Evolutionary conservation across 2,888 invertebrate species (phyloP), one percentile per base, ranked within the genome.

Genomic region (Agrilus biguttatus): DNA sequence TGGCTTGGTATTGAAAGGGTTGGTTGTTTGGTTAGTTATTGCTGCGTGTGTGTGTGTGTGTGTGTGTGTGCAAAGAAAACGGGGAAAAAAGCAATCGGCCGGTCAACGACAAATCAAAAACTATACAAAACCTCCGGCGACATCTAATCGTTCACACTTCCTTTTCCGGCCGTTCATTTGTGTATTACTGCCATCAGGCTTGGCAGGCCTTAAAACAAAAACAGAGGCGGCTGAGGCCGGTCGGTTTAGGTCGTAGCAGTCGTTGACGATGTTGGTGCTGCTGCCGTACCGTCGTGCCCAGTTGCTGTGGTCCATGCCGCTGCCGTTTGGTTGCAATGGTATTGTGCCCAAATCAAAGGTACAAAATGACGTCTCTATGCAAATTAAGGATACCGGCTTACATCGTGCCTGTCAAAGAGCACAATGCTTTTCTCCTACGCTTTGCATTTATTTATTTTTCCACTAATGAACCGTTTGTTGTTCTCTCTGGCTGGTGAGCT

Each of bases 111-210:
- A 28, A 28, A 28, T 28, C 28, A 28, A 28, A 28, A 28, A 28
- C 28, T 28, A 28, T 28, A 46, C 41, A 46, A 46, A 45, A 42
- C 42, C 42, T 42, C 43, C 39, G 40, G 41, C 49, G 53, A 52
- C 51, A 50, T 52, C 53, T 54, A 55, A 55, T 55, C 55, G 50
- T 48, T 52, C 52, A 52, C 51, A 51, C 53, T 50, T 55, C 55
- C 55, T 49, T 48, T 55, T 55, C 54, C 55, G 52, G 39, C 46
- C 28, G 28, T 28, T 28, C 28, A 28, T 28, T 28, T 28, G 28
- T 28, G 28, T 28, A 28, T 10, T 10, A 28, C 28, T 10, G 10
- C 28, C 28, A 28, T 28, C 28, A 28, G 28, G 28, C 28, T 28
- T 28, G 28, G 28, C 28, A 28, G 28, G 28, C 28, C 28, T 28